phyloP scores from a whole-genome alignment of 2,888 invertebrate genomes.

The Byasa hedistus region DNA sequence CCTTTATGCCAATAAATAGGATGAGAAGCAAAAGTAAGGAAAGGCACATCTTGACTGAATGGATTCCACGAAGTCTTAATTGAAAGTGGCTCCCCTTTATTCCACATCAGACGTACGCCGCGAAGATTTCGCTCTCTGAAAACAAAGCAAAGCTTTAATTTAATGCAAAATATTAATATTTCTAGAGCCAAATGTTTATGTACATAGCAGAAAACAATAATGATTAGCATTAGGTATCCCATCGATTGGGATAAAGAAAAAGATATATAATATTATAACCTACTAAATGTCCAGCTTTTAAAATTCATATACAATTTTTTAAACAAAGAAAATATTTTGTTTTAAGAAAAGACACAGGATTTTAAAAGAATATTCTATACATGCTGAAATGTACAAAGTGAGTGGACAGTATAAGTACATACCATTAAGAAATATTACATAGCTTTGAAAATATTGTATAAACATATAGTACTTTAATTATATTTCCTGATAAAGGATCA shows the following conservation, averaged over 20 bases:
- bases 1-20: conserved; percentile 88
- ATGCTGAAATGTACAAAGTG: too few relatives aligned
- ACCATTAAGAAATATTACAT: too few relatives aligned
- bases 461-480: too few relatives aligned
- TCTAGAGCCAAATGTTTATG: neutral
- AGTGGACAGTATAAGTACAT: too few relatives aligned
- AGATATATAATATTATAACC: neutral
- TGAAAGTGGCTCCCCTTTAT: conserved; percentile 84
- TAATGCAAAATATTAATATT: neutral
- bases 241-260: neutral
- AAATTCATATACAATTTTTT: too few relatives aligned
- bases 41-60: conserved; percentile 88
- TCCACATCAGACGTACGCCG: conserved; percentile 89
- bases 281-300: neutral
- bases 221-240: too few relatives aligned
- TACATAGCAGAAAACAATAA: neutral
- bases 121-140: conserved; percentile 85
- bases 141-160: conserved; percentile 25
- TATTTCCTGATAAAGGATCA: too few relatives aligned
- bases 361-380: too few relatives aligned
- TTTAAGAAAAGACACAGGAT: too few relatives aligned
- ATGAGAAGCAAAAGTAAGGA: conserved; percentile 89
- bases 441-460: too few relatives aligned
- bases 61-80: conserved; percentile 91
- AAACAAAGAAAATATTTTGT: too few relatives aligned